Conservation (phyloP, 2,888 invertebrate species). For the Allygus modestus region DNA sequence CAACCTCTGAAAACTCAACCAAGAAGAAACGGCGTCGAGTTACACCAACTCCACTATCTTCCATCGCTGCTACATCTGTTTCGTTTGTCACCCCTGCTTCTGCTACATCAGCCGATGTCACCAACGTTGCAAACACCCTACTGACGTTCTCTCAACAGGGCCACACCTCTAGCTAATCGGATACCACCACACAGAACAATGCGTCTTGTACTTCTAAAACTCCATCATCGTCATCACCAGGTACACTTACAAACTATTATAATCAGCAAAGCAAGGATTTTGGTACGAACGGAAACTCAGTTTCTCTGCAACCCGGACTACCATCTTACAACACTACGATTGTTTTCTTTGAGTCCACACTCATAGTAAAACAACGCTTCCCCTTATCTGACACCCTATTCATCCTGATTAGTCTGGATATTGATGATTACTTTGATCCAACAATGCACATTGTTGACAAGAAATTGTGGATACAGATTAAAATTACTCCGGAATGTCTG, state of each 20-base stretch:
- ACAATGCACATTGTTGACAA: not conserved
- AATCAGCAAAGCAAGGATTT: no score
- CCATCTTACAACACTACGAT: not conserved
- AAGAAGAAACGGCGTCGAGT: not conserved
- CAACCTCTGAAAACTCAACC: not conserved
- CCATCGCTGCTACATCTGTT: not conserved
- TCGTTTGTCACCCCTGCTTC: not conserved
- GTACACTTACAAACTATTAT: not conserved
- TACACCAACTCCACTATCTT: not conserved
- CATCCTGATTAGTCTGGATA: not conserved
- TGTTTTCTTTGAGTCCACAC: not conserved
- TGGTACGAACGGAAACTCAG: no score
- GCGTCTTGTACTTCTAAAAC: no score
- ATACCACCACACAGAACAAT: not conserved
- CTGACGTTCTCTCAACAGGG: not conserved
- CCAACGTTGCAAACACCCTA: not conserved
- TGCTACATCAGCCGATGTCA: not conserved
- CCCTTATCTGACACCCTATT: not conserved
- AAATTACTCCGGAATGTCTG: not conserved
- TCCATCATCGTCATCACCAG: no score
- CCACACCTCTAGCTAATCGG: not conserved
- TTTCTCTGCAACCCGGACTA: no score
- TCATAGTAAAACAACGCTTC: not conserved
- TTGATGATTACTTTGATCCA: not conserved
- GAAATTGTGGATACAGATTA: not conserved